Evolutionary conservation across 1,140 invertebrate genomes (phyloP).

Genomic region (Anoplolepis gracilipes): DNA sequence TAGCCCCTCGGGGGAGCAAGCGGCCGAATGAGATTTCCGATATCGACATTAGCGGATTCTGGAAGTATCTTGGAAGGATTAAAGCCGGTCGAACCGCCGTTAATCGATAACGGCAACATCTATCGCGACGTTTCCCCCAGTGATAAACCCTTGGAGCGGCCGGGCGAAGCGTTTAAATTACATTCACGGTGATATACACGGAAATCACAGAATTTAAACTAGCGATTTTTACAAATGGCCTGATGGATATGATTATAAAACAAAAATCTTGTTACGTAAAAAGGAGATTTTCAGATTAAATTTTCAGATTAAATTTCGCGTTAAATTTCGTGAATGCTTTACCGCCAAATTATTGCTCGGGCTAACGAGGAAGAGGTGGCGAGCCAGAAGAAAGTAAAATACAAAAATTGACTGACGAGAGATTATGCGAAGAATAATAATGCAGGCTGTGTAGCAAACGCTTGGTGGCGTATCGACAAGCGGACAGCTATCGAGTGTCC

Average conservation of each 20-base stretch:
- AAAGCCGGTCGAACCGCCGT: slow-evolving; percentile 70
- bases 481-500: slow-evolving; percentile 68
- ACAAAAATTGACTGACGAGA: background rate
- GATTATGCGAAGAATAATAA: slow-evolving; percentile 16
- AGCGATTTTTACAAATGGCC: background rate
- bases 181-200: slow-evolving; percentile 63
- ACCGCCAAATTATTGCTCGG: background rate
- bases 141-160: slow-evolving; percentile 68
- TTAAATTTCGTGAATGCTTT: background rate
- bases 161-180: slow-evolving; percentile 67
- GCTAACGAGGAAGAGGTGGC: too few relatives aligned
- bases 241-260: background rate
- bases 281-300: background rate
- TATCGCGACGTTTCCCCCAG: slow-evolving; percentile 72
- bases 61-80: slow-evolving; percentile 70
- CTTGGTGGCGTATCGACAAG: slow-evolving; percentile 62
- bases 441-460: slow-evolving; percentile 32
- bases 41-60: slow-evolving; percentile 70
- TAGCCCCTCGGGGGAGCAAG: background rate
- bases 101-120: slow-evolving; percentile 74
- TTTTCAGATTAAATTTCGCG: slow-evolving; percentile 12
- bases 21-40: slow-evolving; percentile 60
- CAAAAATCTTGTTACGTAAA: background rate
- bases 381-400: background rate
- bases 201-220: slow-evolving; percentile 59